These are phyloP conservation scores for Rhea pennata DNA, from an alignment of 2,113 vertebrate genomes.

Conservation along the genomic window DNA sequence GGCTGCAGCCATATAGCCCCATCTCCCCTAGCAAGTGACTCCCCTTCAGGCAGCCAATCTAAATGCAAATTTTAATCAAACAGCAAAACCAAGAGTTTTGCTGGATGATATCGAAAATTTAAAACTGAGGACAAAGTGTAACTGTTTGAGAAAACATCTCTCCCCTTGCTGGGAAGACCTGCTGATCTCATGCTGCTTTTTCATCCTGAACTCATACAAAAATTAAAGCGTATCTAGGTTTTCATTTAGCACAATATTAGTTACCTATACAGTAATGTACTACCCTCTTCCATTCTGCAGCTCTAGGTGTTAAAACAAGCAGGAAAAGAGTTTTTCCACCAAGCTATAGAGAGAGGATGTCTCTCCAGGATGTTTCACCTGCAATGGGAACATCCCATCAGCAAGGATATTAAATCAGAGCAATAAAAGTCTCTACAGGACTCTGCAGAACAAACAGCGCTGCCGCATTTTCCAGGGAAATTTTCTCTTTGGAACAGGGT, in stretches of 20 bases:
- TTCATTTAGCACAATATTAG: neutral
- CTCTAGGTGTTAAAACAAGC: neutral
- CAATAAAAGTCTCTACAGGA: neutral
- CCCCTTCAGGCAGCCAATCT: conserved; percentile 69
- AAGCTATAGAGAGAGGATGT: neutral
- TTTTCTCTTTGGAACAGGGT: neutral
- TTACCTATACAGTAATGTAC: neutral
- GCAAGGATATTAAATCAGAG: neutral
- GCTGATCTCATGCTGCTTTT: neutral
- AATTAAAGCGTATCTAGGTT: neutral
- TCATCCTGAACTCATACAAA: neutral
- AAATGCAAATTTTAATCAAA: conserved; percentile 72
- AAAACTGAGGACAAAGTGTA: neutral
- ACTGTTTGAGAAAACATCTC: neutral
- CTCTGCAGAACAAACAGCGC: neutral
- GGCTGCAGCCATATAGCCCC: neutral
- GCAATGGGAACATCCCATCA: neutral
- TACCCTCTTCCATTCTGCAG: neutral
- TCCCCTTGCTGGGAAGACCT: neutral
- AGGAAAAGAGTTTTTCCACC: neutral
- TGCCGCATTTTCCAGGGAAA: neutral
- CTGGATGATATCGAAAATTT: neutral
- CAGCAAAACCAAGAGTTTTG: neutral
- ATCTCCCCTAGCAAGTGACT: neutral
- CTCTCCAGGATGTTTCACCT: neutral